phyloP scores from a whole-genome alignment of 2,797 vertebrate genomes.

The Brachymystax lenok region DNA sequence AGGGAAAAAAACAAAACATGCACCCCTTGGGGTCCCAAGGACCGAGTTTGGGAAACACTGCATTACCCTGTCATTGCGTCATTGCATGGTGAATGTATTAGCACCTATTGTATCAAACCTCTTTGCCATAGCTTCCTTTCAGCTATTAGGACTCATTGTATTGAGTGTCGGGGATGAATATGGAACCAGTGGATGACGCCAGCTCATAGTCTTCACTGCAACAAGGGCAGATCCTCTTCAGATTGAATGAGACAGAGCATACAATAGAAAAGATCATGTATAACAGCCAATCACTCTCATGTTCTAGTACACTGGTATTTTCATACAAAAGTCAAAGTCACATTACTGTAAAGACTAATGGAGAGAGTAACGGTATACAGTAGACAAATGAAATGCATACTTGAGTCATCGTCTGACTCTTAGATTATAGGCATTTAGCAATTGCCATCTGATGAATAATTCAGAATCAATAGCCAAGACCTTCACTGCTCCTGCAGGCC shows the following conservation, averaged over 20 bases:
- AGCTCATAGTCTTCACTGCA: neutral
- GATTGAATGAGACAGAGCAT: constrained; percentile 12
- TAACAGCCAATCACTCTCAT: no score
- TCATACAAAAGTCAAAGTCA: no score
- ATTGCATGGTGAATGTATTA: constrained; percentile 59
- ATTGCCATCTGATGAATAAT: constrained; percentile 54
- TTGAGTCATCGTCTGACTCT: constrained; percentile 43
- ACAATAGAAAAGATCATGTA: neutral
- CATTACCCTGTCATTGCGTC: constrained; percentile 63
- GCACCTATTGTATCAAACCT: constrained; percentile 53
- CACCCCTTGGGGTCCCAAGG: no score
- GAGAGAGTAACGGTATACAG: neutral
- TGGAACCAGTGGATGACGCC: constrained; percentile 17
- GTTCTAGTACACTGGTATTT: no score
- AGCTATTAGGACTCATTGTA: constrained; percentile 45
- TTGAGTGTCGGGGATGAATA: constrained; percentile 15
- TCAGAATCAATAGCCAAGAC: constrained; percentile 53
- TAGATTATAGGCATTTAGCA: constrained; percentile 44
- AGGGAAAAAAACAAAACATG: no score
- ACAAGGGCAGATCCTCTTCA: constrained; percentile 24
- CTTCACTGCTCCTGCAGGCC: constrained; percentile 35
- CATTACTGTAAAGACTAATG: constrained; percentile 10
- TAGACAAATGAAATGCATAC: constrained; percentile 46
- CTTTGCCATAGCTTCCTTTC: constrained; percentile 27
- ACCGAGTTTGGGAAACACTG: no score